Evolutionary conservation across 2,888 invertebrate genomes (phyloP).

Genomic region (Dexiosoma caninum): DNA sequence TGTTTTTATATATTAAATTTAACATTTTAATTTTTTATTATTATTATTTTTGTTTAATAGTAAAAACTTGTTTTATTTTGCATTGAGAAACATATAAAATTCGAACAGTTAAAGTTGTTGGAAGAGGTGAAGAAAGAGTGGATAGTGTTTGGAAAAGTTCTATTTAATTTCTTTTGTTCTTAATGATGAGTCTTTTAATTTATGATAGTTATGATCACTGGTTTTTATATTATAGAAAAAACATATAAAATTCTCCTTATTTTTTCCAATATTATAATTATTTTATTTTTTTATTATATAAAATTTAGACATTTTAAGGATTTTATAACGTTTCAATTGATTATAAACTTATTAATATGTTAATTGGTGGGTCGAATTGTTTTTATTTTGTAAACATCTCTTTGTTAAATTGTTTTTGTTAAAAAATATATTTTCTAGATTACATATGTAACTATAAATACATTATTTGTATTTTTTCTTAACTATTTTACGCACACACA

Average conservation of each 20-base stretch:
- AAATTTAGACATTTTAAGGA: background rate
- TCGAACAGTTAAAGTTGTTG: background rate
- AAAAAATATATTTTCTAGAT: conserved; percentile 26
- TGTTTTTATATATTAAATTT: background rate
- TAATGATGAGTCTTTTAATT: background rate
- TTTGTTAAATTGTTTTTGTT: conserved; percentile 31
- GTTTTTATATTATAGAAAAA: background rate
- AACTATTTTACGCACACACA: conserved; percentile 61
- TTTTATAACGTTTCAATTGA: conserved; percentile 3
- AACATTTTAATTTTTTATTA: conserved; percentile 7
- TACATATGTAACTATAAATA: background rate
- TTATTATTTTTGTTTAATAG: conserved; percentile 14
- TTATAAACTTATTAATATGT: conserved; percentile 42
- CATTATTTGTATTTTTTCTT: conserved; percentile 42
- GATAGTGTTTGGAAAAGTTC: background rate
- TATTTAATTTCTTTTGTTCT: background rate
- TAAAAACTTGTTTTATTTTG: background rate
- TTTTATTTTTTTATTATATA: conserved; percentile 14
- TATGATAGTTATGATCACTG: background rate
- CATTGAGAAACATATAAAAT: conserved; percentile 15
- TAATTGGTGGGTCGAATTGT: conserved; percentile 53
- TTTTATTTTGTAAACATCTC: conserved; percentile 30
- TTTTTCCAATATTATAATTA: background rate
- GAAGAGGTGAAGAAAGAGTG: background rate
- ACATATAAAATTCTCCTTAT: background rate